A percentile compares a stretch with the other conserved stretches of the same genome.
phyloP scores from a whole-genome alignment of 2,797 vertebrate species.

The Gobio occitaniae region DNA sequence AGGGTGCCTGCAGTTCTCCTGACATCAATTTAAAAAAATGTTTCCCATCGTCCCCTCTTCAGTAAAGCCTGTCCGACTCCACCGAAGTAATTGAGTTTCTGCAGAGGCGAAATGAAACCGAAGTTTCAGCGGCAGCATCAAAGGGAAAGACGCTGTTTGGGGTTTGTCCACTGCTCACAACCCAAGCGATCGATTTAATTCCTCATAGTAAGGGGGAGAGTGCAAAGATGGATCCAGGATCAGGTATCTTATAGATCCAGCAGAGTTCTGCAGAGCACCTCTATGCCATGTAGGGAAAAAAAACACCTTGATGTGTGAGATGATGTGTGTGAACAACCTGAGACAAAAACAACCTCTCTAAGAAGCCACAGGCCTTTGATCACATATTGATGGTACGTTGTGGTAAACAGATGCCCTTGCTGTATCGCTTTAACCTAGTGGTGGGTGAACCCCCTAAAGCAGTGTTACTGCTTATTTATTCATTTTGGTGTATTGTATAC shows the following conservation, averaged over 20 bases:
- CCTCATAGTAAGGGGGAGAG: constrained; percentile 33
- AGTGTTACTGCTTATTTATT: neutral
- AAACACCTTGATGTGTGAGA: constrained; percentile 17
- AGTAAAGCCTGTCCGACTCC: constrained; percentile 55
- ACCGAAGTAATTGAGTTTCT: constrained; percentile 59
- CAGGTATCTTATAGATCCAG: constrained; percentile 32
- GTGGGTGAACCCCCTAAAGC: neutral
- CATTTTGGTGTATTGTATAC: neutral
- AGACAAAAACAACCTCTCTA: neutral
- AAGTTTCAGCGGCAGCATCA: constrained; percentile 49
- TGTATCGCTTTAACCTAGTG: neutral
- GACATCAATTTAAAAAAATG: constrained; percentile 41
- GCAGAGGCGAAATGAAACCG: constrained; percentile 46
- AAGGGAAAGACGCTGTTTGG: constrained; percentile 44
- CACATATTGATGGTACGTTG: constrained; percentile 22
- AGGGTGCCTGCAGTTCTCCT: constrained; percentile 6
- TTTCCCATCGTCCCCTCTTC: constrained; percentile 48
- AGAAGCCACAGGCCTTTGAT: constrained; percentile 25
- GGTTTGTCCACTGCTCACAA: constrained; percentile 47
- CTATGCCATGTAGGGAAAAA: neutral
- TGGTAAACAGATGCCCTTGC: constrained; percentile 11
- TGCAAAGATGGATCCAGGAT: constrained; percentile 53
- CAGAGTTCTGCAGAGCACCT: constrained; percentile 1
- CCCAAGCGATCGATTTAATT: constrained; percentile 55
- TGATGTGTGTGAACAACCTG: constrained; percentile 11